These are phyloP conservation scores for Acholoe squamosa DNA, from an alignment of 2,888 invertebrate genomes.

Conservation along the genomic window DNA sequence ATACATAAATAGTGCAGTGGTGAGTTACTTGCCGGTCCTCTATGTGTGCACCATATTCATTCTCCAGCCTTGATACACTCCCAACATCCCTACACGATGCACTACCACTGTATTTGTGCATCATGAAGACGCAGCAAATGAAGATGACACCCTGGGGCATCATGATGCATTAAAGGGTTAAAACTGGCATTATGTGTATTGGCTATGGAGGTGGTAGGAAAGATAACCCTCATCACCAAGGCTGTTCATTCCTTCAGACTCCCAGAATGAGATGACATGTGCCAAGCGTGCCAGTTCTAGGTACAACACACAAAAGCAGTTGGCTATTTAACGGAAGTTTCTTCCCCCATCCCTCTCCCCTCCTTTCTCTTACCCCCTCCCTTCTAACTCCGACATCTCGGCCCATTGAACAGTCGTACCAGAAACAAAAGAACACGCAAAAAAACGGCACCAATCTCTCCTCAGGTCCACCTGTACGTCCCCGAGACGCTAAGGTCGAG, in stretches of 20 bases:
- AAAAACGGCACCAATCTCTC: not conserved
- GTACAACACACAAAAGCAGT: not conserved
- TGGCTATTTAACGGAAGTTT: conserved; percentile 28
- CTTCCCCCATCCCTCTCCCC: not conserved
- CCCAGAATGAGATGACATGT: no score
- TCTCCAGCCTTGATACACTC: no score
- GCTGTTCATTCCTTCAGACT: no score
- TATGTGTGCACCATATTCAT: no score
- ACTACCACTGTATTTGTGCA: no score
- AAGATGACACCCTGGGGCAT: no score
- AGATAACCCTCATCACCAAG: not conserved
- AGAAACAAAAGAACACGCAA: conserved; percentile 26
- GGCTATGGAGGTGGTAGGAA: not conserved
- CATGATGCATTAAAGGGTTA: no score
- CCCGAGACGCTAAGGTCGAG: not conserved
- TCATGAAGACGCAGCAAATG: no score
- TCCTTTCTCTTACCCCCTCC: not conserved
- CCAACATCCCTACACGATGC: no score
- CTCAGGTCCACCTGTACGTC: conserved; percentile 6
- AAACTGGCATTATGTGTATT: not conserved
- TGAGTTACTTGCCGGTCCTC: no score
- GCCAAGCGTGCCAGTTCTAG: no score
- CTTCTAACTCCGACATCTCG: not conserved
- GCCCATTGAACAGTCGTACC: not conserved
- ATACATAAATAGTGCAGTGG: not conserved